Percentiles rank a stretch among this genome's conserved stretches.
phyloP scores from a whole-genome alignment of 64 coral and sea anemone genomes.

The Pocillopora verrucosa region DNA sequence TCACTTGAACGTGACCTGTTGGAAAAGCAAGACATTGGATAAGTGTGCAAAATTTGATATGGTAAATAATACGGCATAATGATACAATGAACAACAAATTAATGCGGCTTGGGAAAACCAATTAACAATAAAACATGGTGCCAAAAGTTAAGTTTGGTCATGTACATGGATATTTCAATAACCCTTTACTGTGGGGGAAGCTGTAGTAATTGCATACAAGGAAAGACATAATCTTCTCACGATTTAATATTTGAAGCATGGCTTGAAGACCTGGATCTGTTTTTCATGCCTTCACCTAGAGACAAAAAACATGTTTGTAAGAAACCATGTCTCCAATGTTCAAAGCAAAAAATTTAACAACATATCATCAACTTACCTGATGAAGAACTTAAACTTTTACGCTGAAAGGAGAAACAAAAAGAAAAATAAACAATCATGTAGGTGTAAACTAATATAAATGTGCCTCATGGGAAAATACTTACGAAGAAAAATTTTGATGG shows the following conservation, averaged over 20 bases:
- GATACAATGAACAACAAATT: no score
- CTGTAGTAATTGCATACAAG: no score
- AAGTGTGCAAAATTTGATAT: neutral
- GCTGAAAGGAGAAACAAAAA: conserved; percentile 38
- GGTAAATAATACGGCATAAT: no score
- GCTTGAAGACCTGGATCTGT: conserved; percentile 33
- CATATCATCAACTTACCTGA: conserved; percentile 31
- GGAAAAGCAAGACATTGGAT: neutral
- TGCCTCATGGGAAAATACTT: neutral
- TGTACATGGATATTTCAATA: no score
- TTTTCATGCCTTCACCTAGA: conserved; percentile 49
- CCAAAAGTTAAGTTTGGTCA: no score
- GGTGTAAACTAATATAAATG: neutral
- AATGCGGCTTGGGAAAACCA: no score
- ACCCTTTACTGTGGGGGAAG: no score
- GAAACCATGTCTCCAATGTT: neutral
- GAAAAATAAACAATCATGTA: neutral
- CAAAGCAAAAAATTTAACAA: neutral
- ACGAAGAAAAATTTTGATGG: no score
- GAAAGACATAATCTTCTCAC: conserved; percentile 25
- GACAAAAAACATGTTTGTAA: neutral
- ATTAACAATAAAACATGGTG: no score
- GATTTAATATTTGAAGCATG: conserved; percentile 30
- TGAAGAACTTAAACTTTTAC: conserved; percentile 61
- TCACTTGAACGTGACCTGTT: conserved; percentile 57